phyloP scores from a whole-genome alignment of 2,888 invertebrate genomes.

The Steinernema hermaphroditum region DNA sequence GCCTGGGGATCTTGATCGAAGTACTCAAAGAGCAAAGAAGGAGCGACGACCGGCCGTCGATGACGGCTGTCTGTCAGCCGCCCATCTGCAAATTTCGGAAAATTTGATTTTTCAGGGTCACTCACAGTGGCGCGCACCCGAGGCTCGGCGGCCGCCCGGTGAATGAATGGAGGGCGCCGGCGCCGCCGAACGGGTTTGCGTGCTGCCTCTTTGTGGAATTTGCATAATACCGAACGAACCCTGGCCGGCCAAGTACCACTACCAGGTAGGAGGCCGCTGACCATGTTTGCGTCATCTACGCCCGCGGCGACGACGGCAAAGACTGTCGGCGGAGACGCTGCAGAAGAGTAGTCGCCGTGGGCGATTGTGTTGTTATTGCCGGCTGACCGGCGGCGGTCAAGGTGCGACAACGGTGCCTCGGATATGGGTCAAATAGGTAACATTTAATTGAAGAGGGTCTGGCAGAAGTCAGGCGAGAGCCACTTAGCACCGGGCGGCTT shows the following conservation, averaged over 20 bases:
- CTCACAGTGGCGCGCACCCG: slow-evolving; percentile 20
- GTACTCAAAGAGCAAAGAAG: background rate
- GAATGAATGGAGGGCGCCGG: slow-evolving; percentile 24
- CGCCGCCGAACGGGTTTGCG: slow-evolving; percentile 26
- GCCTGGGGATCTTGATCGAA: background rate
- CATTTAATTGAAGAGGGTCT: background rate
- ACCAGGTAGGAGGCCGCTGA: background rate
- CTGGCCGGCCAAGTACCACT: slow-evolving; percentile 5
- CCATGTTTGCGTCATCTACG: slow-evolving; percentile 13
- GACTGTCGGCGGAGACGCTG: background rate
- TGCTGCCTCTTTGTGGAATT: slow-evolving; percentile 24
- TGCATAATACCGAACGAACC: slow-evolving; percentile 23
- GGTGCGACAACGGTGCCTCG: slow-evolving; percentile 22
- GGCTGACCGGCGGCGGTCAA: slow-evolving; percentile 31
- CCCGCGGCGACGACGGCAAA: background rate
- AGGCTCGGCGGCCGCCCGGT: slow-evolving; percentile 12
- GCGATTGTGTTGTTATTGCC: slow-evolving; percentile 23
- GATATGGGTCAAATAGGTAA: slow-evolving; percentile 14
- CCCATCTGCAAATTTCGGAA: slow-evolving; percentile 27
- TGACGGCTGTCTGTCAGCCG: slow-evolving; percentile 27
- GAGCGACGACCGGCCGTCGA: background rate
- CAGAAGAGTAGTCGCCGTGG: slow-evolving; percentile 6
- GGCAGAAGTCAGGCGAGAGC: background rate
- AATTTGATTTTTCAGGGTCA: slow-evolving; percentile 31
- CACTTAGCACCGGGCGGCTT: no score